These are phyloP conservation scores for Asbolus verrucosus DNA, from an alignment of 1,140 invertebrate species.

Conservation along the genomic window DNA sequence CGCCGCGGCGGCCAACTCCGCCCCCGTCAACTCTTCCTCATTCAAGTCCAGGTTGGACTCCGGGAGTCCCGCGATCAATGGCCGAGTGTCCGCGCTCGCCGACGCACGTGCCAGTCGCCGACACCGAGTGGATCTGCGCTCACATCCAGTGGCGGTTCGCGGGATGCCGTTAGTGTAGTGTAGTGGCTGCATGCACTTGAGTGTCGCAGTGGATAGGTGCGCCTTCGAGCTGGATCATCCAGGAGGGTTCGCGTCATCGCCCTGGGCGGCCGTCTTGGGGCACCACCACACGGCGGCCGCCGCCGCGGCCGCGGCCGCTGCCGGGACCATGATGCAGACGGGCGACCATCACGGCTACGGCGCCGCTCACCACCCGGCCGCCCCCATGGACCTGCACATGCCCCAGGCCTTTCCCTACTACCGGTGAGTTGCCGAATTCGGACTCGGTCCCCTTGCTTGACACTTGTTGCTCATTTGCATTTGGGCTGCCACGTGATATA, in stretches of 20 bases:
- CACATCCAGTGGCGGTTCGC: not conserved
- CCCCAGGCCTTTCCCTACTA: slow-evolving; percentile 90
- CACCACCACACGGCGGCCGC: slow-evolving; percentile 71
- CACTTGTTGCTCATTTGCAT: slow-evolving; percentile 64
- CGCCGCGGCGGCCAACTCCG: slow-evolving; percentile 57
- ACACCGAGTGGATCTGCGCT: no score
- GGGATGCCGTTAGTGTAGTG: slow-evolving; percentile 40
- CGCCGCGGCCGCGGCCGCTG: slow-evolving; percentile 68
- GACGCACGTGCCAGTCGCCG: slow-evolving; percentile 56
- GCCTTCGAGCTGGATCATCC: slow-evolving; percentile 74
- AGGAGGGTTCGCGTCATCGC: slow-evolving; percentile 75
- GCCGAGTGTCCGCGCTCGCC: slow-evolving; percentile 62
- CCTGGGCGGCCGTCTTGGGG: slow-evolving; percentile 76
- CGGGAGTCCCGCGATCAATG: slow-evolving; percentile 59
- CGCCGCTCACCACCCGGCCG: slow-evolving; percentile 70
- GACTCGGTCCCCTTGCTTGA: not conserved
- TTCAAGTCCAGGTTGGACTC: slow-evolving; percentile 50
- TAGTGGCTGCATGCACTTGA: slow-evolving; percentile 69
- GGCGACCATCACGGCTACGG: slow-evolving; percentile 66
- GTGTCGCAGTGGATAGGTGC: slow-evolving; percentile 61
- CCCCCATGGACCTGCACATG: slow-evolving; percentile 88
- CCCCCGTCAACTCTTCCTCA: slow-evolving; percentile 60
- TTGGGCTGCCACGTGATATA: slow-evolving; percentile 60
- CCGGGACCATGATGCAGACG: slow-evolving; percentile 74
- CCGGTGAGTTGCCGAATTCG: slow-evolving; percentile 74